Evolutionary conservation across 2,113 vertebrate species (phyloP).

Genomic region (Elaphurus davidianus): DNA sequence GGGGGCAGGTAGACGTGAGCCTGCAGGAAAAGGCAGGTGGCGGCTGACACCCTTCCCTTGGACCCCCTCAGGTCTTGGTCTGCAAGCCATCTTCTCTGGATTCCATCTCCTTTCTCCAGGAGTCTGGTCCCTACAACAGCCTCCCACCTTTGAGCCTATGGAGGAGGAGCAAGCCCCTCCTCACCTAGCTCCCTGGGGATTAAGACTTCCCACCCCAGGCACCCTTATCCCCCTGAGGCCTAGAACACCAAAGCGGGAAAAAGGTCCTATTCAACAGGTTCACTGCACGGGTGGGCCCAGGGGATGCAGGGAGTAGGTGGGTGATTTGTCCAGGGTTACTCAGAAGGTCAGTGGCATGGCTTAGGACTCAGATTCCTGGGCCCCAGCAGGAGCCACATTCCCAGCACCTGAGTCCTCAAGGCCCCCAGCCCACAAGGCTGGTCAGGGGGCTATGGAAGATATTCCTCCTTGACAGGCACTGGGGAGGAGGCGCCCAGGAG

Average conservation of each 20-base stretch:
- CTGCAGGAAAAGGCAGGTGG: not conserved
- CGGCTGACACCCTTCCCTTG: not conserved
- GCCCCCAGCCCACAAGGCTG: not conserved
- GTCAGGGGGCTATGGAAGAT: conserved; percentile 79
- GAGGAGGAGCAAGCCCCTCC: not conserved
- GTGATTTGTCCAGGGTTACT: not conserved
- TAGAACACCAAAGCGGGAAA: not conserved
- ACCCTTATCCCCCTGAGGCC: not conserved
- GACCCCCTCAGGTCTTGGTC: not conserved
- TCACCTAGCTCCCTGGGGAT: not conserved
- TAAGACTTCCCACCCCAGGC: not conserved
- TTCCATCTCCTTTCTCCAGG: not conserved
- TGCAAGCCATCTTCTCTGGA: not conserved
- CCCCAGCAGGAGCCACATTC: not conserved
- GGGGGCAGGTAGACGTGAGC: not conserved
- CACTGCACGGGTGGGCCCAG: not conserved
- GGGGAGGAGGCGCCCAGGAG: conserved; percentile 87
- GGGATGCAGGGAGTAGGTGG: not conserved
- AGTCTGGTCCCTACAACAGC: not conserved
- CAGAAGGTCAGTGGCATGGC: not conserved
- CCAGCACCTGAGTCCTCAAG: not conserved
- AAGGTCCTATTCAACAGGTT: not conserved
- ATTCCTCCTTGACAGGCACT: conserved; percentile 95
- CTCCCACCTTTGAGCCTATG: not conserved
- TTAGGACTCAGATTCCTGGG: not conserved